Evolutionary conservation across 2,888 invertebrate species (phyloP), one percentile per base, ranked within the genome.

Genomic region (Ennomos erosarius): DNA sequence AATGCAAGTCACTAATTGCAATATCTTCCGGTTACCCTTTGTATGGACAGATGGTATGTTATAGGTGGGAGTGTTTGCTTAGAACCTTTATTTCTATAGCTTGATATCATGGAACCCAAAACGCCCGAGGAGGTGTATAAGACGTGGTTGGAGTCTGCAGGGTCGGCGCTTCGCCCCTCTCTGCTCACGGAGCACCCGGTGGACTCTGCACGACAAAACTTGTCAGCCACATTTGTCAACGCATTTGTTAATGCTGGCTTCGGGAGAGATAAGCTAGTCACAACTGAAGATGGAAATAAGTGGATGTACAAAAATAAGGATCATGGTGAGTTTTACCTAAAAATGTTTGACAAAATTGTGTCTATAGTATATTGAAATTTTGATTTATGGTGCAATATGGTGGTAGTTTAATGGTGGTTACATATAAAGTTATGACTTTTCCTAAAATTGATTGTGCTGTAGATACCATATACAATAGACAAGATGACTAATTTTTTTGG

Each of bases 61-160:
- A n/a, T n/a, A n/a, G n/a, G n/a, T n/a, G 16, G 16, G 16, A 3
- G 16, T 26, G 26, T 26, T 26, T 26, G 26, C 26, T 26, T 26
- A 26, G 26, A 6, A 26, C 26, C 5, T 26, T 26, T 26, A 26
- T 26, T 26, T 26, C 26, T 6, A 26, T 79, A 96, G 95, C 94
- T 99, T 74, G 99, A 99, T 84, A 99, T 99, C 68, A 97, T 99
- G 97, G 99, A 99, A 82, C 98, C 99, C 0, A 99, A 99, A 92
- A 96, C 97, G 0, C 99, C 99, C 0, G 99, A 99, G 84, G 99
- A 99, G 81, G 99, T 99, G 10, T 99, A 99, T 91, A 99, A 99
- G 87, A 97, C 97, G 0, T 99, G 99, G 94, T 90, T 99, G 64
- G 99, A 99, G 87, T 97, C 97, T 55, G 95, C 95, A 0, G 94